Base-by-base conservation (phyloP, 2,888 invertebrate species). In the Busseola fusca region DNA sequence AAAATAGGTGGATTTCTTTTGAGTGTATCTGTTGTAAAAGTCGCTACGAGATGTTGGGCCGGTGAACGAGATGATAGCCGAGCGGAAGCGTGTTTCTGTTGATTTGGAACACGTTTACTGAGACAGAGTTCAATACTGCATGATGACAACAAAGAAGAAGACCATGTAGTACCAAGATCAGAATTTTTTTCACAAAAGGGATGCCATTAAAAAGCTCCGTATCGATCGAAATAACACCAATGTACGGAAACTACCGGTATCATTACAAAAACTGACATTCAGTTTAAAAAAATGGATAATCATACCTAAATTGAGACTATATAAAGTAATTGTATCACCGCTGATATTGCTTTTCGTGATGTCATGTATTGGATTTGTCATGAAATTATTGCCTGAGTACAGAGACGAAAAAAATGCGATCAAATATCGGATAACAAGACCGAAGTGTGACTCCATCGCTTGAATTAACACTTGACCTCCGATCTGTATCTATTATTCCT, bases 1-100 rank as follows among this genome's bases (percentile, higher is more conserved):
- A 84, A 95, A 95, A 95, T 95, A 91, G 95, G 94, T 94, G 93
- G 94, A 94, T 94, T 92, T 94, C 94, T 95, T 93, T 93, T 92
- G 91, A 92, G 92, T 93, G 93, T 90, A 90, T 90, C 92, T 90
- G 92, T 91, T 91, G 92, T 92, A 90, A 89, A 89, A 91, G 91
- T 91, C 90, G 91, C 88, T 88, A 88, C 86, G 90, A 80, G 60
- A 75, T 81, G 87, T 87, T 25, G 85, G 90, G 93, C 92, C 88
- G 81, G 72, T 69, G 87, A 87, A 75, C 21, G 3, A 12, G 64
- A 56, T 64, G 64, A n/a, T 37, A 58, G 74, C 68, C 71, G 65
- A 10, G 82, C 69, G 74, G 60, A 34, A 70, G 72, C 65, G 74
- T 14, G 21, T 59, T 25, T 45, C 18, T n/a, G 1, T n/a, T 21